phyloP scores from a whole-genome alignment of 2,888 invertebrate species.

The Elgonia sp. region DNA sequence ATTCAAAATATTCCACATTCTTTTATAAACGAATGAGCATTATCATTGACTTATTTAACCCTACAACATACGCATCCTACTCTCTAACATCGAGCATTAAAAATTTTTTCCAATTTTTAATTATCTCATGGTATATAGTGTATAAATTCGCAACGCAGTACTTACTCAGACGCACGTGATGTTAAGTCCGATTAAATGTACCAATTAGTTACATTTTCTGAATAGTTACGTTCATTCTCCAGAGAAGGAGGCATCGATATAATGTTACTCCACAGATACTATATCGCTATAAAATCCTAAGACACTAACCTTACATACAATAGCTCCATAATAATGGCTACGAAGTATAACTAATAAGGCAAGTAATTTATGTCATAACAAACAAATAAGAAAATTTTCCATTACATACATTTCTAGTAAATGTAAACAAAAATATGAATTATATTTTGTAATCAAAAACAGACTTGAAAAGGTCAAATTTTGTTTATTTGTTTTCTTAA shows the following conservation, averaged over 20 bases:
- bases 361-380: conserved; percentile 49
- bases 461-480: too few species aligned
- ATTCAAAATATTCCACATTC: conserved; percentile 37
- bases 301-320: conserved; percentile 38
- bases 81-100: conserved; percentile 29
- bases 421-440: too few species aligned
- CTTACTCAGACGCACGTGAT: conserved; percentile 47
- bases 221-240: conserved; percentile 63
- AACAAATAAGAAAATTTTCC: conserved; percentile 18
- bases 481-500: too few species aligned
- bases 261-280: conserved; percentile 56
- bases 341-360: conserved; percentile 56
- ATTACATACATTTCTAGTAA: background rate
- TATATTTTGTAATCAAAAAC: too few species aligned
- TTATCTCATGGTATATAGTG: conserved; percentile 20
- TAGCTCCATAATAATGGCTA: conserved; percentile 40
- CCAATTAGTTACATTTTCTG: conserved; percentile 72
- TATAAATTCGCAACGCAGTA: conserved; percentile 42
- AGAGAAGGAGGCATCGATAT: conserved; percentile 55
- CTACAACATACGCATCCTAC: conserved; percentile 1
- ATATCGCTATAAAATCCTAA: conserved; percentile 54
- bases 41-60: conserved; percentile 47
- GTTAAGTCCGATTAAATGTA: conserved; percentile 65
- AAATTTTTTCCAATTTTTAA: conserved; percentile 41
- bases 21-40: conserved; percentile 32